Base-by-base conservation (phyloP, 2,888 invertebrate species). In the Phyllotreta cruciferae region DNA sequence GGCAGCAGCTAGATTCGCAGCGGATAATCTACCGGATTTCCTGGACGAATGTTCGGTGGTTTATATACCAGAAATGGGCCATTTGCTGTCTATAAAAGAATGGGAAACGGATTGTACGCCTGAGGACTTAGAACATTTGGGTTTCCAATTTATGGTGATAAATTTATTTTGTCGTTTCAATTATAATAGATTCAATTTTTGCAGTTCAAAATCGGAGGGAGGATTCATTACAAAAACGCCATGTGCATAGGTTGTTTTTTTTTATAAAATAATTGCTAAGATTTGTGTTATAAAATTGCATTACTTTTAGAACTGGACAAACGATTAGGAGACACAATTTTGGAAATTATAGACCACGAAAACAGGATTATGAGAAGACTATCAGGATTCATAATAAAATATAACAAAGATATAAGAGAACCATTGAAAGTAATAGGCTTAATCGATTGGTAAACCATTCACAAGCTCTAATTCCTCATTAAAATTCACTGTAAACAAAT, bases 311-410 rank as follows among this genome's bases (percentile, higher is more conserved):
- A 93, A 77, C 77, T 95, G 72, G 94, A 96, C 79, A 81, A 84
- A 64, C 83, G 87, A 69, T 83, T 94, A 64, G 94, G 94, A 39
- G 92, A 94, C 80, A 88, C 91, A 39, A 87, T 90, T 74, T 85
- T 89, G 8, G 90, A 91, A 76, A 93, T 95, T 73, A 87, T 88
- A 72, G 90, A 91, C 63, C 88, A 90, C 70, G 94, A 96, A 82
- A 90, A 90, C 3, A 83, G 88, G 60, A 90, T 95, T 73, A 88
- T 93, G 58, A 73, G 81, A 70, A 72, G 81, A 56, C 62, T 81
- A 62, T 74, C 79, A 36, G 69, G 77, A 60, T 78, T 79, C 54
- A 72, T 79, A 34, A 50, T 78, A 44, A 77, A 77, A 67, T 75
- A 78, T 63, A 78, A 77, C 63, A 75, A 72, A 52, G 74, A 78